Conservation (phyloP, 2,113 vertebrate genomes). For the Andinoacara biseriatus region DNA sequence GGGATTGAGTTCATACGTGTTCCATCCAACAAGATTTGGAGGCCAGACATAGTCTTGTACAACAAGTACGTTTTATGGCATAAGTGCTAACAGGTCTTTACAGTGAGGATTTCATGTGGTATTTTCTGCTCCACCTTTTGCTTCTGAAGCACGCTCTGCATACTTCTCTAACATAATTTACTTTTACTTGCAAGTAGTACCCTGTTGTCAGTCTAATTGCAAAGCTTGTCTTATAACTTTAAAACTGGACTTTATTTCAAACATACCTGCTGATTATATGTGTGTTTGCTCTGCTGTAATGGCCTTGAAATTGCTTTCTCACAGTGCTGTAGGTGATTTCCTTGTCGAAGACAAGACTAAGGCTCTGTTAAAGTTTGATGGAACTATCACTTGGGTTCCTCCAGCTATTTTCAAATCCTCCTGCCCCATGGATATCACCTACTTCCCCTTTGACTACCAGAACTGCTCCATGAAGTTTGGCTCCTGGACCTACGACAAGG, state of each 20-base stretch:
- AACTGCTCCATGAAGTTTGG: conserved; percentile 98
- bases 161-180: not conserved
- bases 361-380: conserved; percentile 89
- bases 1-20: conserved; percentile 92
- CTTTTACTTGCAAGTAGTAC: not conserved
- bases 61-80: conserved; percentile 87
- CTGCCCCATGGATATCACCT: conserved; percentile 97
- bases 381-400: conserved; percentile 91
- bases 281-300: conserved; percentile 11
- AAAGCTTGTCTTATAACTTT: not conserved
- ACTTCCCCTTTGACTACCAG: conserved; percentile 97
- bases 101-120: not conserved
- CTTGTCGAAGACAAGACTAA: conserved; percentile 93
- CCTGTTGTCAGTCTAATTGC: not conserved
- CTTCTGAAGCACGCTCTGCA: not conserved
- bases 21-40: conserved; percentile 94
- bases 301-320: not conserved
- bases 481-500: conserved; percentile 96
- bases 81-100: not conserved
- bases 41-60: conserved; percentile 94
- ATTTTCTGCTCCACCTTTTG: not conserved
- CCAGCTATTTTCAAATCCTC: conserved; percentile 97
- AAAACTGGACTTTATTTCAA: not conserved
- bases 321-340: conserved; percentile 93
- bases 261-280: not conserved